Evolutionary conservation across 92 coral and sea anemone genomes (phyloP).

Genomic region (Meandrina meandrites): DNA sequence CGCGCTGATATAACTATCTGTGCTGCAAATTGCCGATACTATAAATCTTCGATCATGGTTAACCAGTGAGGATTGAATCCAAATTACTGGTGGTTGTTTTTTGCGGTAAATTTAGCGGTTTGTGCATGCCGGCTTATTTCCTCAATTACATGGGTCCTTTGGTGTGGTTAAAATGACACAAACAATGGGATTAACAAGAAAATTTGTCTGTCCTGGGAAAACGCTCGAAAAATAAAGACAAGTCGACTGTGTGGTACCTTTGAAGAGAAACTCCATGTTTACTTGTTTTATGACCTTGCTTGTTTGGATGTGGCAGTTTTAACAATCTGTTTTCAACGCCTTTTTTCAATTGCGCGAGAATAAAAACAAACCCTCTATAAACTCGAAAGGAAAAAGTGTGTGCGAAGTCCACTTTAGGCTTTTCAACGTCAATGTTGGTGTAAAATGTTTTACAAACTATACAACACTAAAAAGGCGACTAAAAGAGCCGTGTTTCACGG

Average conservation of each 20-base stretch:
- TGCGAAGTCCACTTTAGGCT: not conserved
- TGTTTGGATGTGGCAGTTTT: not conserved
- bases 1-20: not conserved
- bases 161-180: not conserved
- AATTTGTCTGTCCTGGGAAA: not conserved
- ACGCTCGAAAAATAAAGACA: not conserved
- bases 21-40: not conserved
- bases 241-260: not conserved
- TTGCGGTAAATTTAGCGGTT: not conserved
- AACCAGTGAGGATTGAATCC: not conserved
- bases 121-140: not conserved
- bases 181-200: not conserved
- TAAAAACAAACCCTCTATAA: not conserved
- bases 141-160: not conserved
- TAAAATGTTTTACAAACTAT: not conserved
- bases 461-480: not conserved
- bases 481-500: not conserved
- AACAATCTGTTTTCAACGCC: not conserved
- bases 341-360: not conserved
- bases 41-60: not conserved
- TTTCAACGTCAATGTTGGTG: not conserved
- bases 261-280: not conserved
- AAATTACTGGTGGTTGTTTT: conserved; percentile 4
- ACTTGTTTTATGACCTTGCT: not conserved
- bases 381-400: not conserved